These are phyloP conservation scores for Phyllotreta striolata DNA, from an alignment of 2,888 invertebrate genomes.

Conservation along the genomic window DNA sequence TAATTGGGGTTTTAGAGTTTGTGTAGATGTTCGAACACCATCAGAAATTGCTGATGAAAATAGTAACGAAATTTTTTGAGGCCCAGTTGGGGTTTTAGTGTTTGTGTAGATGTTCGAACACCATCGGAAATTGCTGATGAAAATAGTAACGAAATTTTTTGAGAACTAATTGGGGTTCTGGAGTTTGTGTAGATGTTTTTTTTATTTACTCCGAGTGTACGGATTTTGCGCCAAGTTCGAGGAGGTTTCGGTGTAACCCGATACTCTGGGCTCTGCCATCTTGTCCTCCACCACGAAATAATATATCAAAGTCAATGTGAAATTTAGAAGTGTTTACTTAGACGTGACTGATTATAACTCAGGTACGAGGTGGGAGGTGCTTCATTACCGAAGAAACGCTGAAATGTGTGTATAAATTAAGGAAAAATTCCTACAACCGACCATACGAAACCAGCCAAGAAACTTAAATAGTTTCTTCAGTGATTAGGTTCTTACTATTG, in stretches of 20 bases:
- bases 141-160: no score
- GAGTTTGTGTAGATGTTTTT: no score
- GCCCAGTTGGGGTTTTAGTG: no score
- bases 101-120: no score
- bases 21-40: neutral
- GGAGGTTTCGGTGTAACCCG: slow-evolving; percentile 16
- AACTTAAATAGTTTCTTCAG: neutral
- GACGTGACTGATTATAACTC: slow-evolving; percentile 58
- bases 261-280: slow-evolving; percentile 52
- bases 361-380: slow-evolving; percentile 52
- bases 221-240: no score
- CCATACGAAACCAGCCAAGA: neutral
- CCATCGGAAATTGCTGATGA: no score
- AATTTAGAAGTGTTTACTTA: slow-evolving; percentile 55
- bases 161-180: no score
- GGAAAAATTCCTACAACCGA: slow-evolving; percentile 32
- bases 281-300: slow-evolving; percentile 56
- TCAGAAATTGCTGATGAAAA: slow-evolving; percentile 14
- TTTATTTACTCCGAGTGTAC: no score
- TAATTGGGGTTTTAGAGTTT: no score
- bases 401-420: neutral
- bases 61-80: no score
- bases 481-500: no score
- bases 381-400: slow-evolving; percentile 47
- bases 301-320: slow-evolving; percentile 58